Conservation (phyloP, 1,140 invertebrate species). For the Saccostrea cuccullata region DNA sequence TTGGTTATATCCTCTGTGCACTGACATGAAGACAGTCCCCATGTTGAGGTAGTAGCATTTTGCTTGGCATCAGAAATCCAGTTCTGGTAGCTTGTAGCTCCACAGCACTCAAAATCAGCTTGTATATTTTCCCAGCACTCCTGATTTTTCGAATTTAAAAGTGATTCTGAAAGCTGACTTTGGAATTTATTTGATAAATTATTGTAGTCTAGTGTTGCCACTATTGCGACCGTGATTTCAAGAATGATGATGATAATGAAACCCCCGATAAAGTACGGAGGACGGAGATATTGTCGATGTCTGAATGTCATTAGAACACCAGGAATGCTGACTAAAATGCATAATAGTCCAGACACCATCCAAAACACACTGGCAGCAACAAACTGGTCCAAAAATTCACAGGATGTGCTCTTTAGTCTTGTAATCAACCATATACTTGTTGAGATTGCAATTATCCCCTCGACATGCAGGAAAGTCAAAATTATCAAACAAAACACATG, state of each 20-base stretch:
- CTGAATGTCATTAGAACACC: neutral
- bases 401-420: neutral
- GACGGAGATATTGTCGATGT: neutral
- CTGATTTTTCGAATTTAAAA: neutral
- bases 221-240: neutral
- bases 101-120: neutral
- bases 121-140: neutral
- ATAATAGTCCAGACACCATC: neutral
- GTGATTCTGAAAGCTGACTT: neutral
- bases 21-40: neutral
- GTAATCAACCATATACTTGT: neutral
- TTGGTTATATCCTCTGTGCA: neutral
- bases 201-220: neutral
- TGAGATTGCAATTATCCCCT: neutral
- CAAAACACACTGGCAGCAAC: slow-evolving; percentile 2
- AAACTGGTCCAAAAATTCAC: slow-evolving; percentile 3
- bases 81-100: neutral
- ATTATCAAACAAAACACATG: neutral
- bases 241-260: slow-evolving; percentile 10
- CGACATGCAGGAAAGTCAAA: neutral
- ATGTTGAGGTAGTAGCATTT: neutral
- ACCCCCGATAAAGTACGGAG: neutral
- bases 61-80: neutral
- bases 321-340: slow-evolving; percentile 6
- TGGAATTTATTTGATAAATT: neutral